A percentile compares a stretch with the other conserved stretches of the same genome.
Evolutionary conservation across 2,113 vertebrate species (phyloP).

Genomic region (Microcebus jonahi): DNA sequence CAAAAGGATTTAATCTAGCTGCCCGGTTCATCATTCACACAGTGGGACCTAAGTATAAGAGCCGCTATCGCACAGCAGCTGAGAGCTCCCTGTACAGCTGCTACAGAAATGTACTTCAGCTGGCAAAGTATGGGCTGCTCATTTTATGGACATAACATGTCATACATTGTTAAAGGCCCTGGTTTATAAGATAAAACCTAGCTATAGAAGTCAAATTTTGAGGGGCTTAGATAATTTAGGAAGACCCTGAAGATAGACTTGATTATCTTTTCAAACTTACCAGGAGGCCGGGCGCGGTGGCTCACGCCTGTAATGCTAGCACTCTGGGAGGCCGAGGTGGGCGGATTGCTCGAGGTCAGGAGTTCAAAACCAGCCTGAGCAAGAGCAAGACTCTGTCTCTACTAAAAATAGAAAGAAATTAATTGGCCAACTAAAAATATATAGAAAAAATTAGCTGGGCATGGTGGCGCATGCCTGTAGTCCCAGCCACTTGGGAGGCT

Average conservation of each 20-base stretch:
- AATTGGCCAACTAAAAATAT: too few species aligned
- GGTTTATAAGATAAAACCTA: neutral
- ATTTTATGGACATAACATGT: neutral
- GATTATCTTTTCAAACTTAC: conserved; percentile 30
- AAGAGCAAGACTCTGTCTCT: too few species aligned
- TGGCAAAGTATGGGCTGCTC: conserved; percentile 88
- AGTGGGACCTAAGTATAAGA: conserved; percentile 97
- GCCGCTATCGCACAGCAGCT: conserved; percentile 95
- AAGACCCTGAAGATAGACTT: neutral
- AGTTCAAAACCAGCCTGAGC: too few species aligned
- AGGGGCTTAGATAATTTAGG: neutral
- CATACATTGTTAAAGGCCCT: neutral
- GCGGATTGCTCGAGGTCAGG: too few species aligned
- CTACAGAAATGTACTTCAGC: conserved; percentile 95
- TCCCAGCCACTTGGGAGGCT: too few species aligned
- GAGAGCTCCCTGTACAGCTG: conserved; percentile 98
- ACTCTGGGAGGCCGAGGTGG: too few species aligned
- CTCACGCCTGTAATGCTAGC: too few species aligned
- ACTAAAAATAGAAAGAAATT: too few species aligned
- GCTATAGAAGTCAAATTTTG: neutral
- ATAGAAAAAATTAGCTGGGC: too few species aligned
- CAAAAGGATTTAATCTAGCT: conserved; percentile 96
- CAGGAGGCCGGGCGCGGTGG: too few species aligned
- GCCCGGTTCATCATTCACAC: conserved; percentile 98
- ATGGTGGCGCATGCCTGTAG: too few species aligned